Conservation (phyloP, 2,113 vertebrate species). For the Siphamia tubifer region DNA sequence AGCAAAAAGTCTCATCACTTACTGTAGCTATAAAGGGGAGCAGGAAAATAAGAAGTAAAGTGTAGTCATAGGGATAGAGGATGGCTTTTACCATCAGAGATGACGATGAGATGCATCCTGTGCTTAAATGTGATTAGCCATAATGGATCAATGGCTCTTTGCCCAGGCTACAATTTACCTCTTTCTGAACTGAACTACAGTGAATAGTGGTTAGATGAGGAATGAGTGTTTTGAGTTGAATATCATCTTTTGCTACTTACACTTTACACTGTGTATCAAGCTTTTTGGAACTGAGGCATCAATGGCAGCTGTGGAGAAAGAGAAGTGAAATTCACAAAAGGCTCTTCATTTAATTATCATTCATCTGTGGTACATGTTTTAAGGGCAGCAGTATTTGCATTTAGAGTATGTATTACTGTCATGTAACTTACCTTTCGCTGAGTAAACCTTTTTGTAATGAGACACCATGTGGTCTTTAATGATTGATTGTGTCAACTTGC, state of each 20-base stretch:
- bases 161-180: background rate
- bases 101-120: background rate
- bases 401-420: background rate
- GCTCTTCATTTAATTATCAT: background rate
- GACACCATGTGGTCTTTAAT: conserved; percentile 91
- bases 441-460: conserved; percentile 94
- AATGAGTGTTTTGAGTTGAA: background rate
- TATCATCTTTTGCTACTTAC: conserved; percentile 78
- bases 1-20: background rate
- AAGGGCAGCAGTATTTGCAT: background rate
- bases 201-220: background rate
- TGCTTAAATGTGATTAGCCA: background rate
- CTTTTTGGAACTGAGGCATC: conserved; percentile 90
- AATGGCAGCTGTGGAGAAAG: conserved; percentile 81
- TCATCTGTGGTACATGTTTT: background rate
- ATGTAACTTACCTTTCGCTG: conserved; percentile 88
- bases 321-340: background rate
- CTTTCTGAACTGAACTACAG: background rate
- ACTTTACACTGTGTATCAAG: conserved; percentile 84
- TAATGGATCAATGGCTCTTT: background rate
- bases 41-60: background rate
- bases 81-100: background rate
- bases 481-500: conserved; percentile 82
- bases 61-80: background rate
- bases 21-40: no score